Percentiles rank a stretch among this genome's conserved stretches.
Evolutionary conservation across 2,113 vertebrate genomes (phyloP).

Genomic region (Brachypodius melanocephalos): DNA sequence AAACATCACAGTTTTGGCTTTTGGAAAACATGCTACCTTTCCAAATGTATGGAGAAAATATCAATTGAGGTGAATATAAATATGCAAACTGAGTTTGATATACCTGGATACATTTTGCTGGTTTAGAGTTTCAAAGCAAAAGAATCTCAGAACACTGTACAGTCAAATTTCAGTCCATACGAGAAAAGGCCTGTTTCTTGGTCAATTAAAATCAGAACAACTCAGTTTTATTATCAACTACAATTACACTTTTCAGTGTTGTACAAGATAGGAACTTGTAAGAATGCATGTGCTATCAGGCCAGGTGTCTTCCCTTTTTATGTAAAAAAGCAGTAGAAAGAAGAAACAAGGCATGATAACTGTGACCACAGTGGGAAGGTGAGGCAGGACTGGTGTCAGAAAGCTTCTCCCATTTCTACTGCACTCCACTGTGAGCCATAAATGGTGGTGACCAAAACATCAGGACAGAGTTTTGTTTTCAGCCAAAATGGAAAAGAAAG

Average conservation of each 20-base stretch:
- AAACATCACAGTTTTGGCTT: neutral
- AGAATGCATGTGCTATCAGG: neutral
- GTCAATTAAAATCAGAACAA: neutral
- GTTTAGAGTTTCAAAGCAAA: neutral
- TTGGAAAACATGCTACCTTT: neutral
- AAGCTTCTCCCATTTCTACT: neutral
- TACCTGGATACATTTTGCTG: neutral
- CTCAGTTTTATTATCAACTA: neutral
- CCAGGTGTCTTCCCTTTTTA: neutral
- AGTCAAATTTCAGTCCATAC: neutral
- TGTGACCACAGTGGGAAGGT: neutral
- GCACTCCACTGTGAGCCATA: rapidly evolving
- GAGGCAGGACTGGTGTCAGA: neutral
- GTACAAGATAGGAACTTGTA: neutral
- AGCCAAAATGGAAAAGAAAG: neutral
- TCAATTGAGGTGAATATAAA: neutral
- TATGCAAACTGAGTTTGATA: neutral
- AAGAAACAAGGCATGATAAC: neutral
- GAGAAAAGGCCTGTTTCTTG: neutral
- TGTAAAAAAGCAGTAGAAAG: neutral
- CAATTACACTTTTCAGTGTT: neutral
- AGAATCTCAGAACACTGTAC: neutral
- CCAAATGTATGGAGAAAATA: neutral
- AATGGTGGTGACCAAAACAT: neutral
- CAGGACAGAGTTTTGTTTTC: neutral